phyloP scores from a whole-genome alignment of 1,140 invertebrate species.

The Drosophila baimaii region DNA sequence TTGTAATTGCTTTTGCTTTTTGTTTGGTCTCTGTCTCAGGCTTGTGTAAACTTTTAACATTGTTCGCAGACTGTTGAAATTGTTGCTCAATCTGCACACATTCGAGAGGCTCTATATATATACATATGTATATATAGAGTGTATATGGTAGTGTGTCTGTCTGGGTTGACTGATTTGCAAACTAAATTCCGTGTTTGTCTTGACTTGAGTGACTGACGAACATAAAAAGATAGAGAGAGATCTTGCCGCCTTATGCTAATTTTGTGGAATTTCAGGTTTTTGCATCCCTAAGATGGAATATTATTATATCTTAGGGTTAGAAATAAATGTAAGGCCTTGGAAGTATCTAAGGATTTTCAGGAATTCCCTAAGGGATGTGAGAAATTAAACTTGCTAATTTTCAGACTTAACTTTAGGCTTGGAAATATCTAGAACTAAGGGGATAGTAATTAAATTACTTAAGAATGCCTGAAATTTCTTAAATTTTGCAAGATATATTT shows the following conservation, averaged over 20 bases:
- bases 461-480: too few species aligned
- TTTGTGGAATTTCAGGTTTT: constrained; percentile 42
- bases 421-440: background rate
- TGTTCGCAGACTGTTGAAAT: constrained; percentile 67
- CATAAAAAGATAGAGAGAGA: constrained; percentile 48
- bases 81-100: constrained; percentile 61
- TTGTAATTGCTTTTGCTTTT: constrained; percentile 78
- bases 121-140: constrained; percentile 6
- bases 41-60: constrained; percentile 67
- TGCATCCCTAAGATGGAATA: background rate
- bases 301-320: background rate
- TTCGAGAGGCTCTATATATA: background rate
- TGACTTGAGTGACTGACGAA: background rate
- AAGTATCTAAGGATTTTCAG: background rate
- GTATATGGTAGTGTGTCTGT: constrained; percentile 11
- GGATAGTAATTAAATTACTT: constrained; percentile 1
- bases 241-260: constrained; percentile 57
- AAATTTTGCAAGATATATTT: too few species aligned
- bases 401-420: too few species aligned
- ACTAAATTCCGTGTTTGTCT: constrained; percentile 67
- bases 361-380: background rate
- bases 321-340: background rate
- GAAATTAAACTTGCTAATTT: background rate
- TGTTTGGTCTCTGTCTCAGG: constrained; percentile 66
- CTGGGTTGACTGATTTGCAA: constrained; percentile 68